Evolutionary conservation across 1,140 invertebrate species (phyloP), one percentile per base, ranked within the genome.

Genomic region (Thalassaphorura encarpata): DNA sequence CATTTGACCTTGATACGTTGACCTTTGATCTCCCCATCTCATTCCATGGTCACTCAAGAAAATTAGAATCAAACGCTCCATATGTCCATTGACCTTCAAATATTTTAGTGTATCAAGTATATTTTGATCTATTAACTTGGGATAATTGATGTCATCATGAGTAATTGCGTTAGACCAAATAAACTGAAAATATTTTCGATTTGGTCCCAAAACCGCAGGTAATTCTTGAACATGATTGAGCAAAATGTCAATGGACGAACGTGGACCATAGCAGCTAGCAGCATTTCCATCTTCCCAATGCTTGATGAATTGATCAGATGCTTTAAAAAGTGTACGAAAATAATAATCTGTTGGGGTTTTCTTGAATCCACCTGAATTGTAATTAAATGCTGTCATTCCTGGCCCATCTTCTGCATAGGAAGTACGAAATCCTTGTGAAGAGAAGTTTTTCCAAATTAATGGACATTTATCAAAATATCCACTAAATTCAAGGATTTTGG

Each of bases 41-140:
- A 92, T 83, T 0, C 93, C 93, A 69, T 97, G 93, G 71, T 97
- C 93, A 66, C 89, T 92, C 61, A 92, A 75, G 18, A 94, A 78
- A 27, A 96, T 75, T 0, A 96, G 69, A 0, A 78, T 69, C 0
- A 80, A 80, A 15, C 69, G 70, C 23, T 75, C 70, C 3, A 78
- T 18, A 24, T 23, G 50, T 23, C 54, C 40, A 40, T 51, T 29
- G 2, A 26, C 33, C 19, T 18, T 50, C 8, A 56, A 19, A n/a
- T 8, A 56, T 13, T 51, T 45, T 8, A 56, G 21, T 3, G 48
- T 50, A 23, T 36, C 23, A 18, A 63, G 56, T 70, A 70, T 29
- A 47, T 51, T 3, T 64, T 67, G 16, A 24, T 54, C 53, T 48
- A 49, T 33, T 15, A 51, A 51, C 56, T 60, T 31, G 36, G 59